Percentiles rank a stretch among this genome's conserved stretches.
Evolutionary conservation across 2,113 vertebrate genomes (phyloP).

Genomic region (Heterochromis multidens): DNA sequence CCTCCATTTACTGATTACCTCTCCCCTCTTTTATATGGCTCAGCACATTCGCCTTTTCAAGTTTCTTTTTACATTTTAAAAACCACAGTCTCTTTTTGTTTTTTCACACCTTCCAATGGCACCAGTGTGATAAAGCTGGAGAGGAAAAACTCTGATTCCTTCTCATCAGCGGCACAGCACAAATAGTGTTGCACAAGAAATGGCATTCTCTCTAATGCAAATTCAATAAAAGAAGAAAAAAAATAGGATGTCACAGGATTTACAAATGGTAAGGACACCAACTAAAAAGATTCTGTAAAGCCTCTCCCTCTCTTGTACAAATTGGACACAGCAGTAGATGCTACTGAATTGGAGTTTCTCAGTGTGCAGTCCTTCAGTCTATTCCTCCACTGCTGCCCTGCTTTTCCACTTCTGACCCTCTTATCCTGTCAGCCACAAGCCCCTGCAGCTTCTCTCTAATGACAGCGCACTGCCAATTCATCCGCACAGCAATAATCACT

Average conservation of each 20-base stretch:
- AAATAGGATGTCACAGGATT: not conserved
- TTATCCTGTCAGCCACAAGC: slow-evolving; percentile 38
- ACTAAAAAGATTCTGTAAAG: not conserved
- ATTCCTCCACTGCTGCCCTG: slow-evolving; percentile 1
- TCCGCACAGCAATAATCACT: slow-evolving; percentile 56
- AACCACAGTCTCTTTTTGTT: not conserved
- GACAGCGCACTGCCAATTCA: slow-evolving; percentile 47
- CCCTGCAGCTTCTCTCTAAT: slow-evolving; percentile 45
- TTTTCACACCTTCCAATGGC: not conserved
- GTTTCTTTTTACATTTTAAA: not conserved
- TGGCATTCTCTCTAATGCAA: not conserved
- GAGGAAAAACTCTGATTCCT: not conserved
- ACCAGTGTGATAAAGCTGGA: not conserved
- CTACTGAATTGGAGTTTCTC: slow-evolving; percentile 18
- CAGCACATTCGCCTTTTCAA: not conserved
- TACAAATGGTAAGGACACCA: not conserved
- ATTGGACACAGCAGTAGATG: not conserved
- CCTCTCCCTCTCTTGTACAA: not conserved
- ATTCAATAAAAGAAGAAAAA: not conserved
- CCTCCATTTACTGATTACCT: slow-evolving; percentile 53
- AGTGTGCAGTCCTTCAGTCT: not conserved
- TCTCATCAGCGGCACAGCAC: not conserved
- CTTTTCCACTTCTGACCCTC: slow-evolving; percentile 44
- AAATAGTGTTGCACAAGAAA: not conserved
- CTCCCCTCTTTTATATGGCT: slow-evolving; percentile 9